Base-by-base conservation (phyloP, 2,888 invertebrate genomes). In the Drosophila limbata region DNA sequence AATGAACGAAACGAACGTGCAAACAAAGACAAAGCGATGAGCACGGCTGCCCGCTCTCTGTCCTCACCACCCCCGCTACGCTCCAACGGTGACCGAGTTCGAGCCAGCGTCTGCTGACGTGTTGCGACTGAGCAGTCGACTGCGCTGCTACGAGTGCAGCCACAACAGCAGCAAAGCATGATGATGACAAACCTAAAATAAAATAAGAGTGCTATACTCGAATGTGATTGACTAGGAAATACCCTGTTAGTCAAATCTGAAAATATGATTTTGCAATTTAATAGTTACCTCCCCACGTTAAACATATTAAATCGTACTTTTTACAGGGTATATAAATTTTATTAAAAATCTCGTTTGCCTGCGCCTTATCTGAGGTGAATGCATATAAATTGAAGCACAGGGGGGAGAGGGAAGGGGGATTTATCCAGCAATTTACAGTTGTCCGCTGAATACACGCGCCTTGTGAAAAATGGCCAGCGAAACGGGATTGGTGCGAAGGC, bases 61-160 rank as follows among this genome's bases (percentile, higher is more conserved):
- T 37, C 31, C 40, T 11, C 31, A 35, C 45, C 44, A 11, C 17
- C 15, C 31, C 31, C 56, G 33, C 50, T 9, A 47, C 45, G 67
- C 63, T 75, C 56, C 81, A 78, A 67, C 47, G 79, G 78, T 84
- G 80, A 71, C 80, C 69, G 75, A 82, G 77, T 77, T 79, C 63
- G 71, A 68, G 64, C 51, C 48, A 53, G 40, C 48, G 61, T 39
- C 70, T 84, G 69, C 80, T 76, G 85, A 80, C 80, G 73, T 78
- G 77, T 78, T 60, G 59, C 48, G 45, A 64, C 68, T 37, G 61
- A 40, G 25, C 42, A 44, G 39, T 13, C 39, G 66, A 52, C 60
- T 57, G 57, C 72, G 68, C 62, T 55, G 68, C 62, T 11, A 21
- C 52, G 42, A 61, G 61, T 61, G 57, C 48, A 35, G 59, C 59